A percentile compares a stretch with the other conserved stretches of the same genome.
phyloP scores from a whole-genome alignment of 2,797 vertebrate species.

The Atherinosoma microstoma region DNA sequence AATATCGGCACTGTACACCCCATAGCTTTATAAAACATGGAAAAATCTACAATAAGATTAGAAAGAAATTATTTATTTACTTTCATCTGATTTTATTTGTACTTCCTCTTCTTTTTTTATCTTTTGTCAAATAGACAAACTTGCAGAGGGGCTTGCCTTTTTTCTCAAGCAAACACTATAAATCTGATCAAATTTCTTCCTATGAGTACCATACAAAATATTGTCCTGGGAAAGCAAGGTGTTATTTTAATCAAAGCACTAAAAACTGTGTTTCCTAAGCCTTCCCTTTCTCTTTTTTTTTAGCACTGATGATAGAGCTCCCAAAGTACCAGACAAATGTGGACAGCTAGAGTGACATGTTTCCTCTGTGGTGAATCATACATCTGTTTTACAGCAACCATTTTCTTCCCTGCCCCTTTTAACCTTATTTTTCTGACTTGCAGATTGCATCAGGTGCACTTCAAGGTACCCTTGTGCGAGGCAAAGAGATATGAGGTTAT shows the following conservation, averaged over 20 bases:
- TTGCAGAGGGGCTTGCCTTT: too few relatives aligned
- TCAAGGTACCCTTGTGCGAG: conserved; percentile 91
- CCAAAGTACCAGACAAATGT: conserved; percentile 2
- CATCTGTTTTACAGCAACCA: not conserved
- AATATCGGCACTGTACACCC: not conserved
- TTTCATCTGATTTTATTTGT: too few relatives aligned
- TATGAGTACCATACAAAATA: not conserved
- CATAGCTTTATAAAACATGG: not conserved
- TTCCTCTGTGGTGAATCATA: not conserved
- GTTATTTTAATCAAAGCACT: not conserved
- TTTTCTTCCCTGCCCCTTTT: not conserved
- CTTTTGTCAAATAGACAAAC: too few relatives aligned
- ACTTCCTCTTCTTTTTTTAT: too few relatives aligned
- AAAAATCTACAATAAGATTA: too few relatives aligned
- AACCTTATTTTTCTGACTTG: conserved; percentile 39
- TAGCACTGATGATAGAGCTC: conserved; percentile 6
- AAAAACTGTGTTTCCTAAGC: not conserved
- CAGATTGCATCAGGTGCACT: conserved; percentile 95
- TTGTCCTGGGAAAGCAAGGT: not conserved
- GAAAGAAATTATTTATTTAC: too few relatives aligned
- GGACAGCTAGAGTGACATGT: not conserved
- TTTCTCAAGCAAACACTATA: too few relatives aligned
- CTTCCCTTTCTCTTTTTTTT: not conserved
- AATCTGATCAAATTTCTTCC: not conserved
- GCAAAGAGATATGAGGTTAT: conserved; percentile 87